Base-by-base conservation (phyloP, 2,888 invertebrate species). In the Drosophila trichaetosa region DNA sequence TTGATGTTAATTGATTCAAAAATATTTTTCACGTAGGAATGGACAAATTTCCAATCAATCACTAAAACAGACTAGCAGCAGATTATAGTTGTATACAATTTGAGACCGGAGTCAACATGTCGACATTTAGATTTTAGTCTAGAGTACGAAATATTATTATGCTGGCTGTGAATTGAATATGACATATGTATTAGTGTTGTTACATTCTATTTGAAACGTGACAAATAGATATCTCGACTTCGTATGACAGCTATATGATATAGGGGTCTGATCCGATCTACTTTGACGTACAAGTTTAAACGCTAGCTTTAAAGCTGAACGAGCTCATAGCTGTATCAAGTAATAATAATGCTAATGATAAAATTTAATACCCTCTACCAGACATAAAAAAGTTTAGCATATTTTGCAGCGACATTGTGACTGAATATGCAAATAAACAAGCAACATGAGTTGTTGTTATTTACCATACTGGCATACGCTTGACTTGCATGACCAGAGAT, bases 381-480 rank as follows among this genome's bases (percentile, higher is more conserved):
- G 4, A n/a, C n/a, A 13, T 13, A 3, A 4, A 13, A 21, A 24
- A 46, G 13, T 0, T 13, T 34, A 57, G 56, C 62, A 69, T 51
- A 69, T 33, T 40, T 59, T 62, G n/a, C 18, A 60, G 63, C 48
- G 24, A 29, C 24, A 51, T 7, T 34, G 40, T 31, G 40, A 40
- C 29, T 16, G 6, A 57, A 42, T 57, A 31, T 57, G 34, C 46
- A 46, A 48, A 13, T 46, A 16, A 24, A 24, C 16, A 24, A 53
- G 53, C 36, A 40, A 21, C 31, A 51, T 33, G 38, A 52, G 56
- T 18, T 53, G 52, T 11, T 54, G 65, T 29, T 70, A 42, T 68
- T 64, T 48, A 64, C 42, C 53, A 58, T 31, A n/a, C 51, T 40
- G 59, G 51, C 62, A 40, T 49, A 60, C 59, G 56, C 61, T 67